Evolutionary conservation across 2,797 vertebrate species (phyloP), one percentile per base, ranked within the genome.

Genomic region (Bovichtus diacanthus): DNA sequence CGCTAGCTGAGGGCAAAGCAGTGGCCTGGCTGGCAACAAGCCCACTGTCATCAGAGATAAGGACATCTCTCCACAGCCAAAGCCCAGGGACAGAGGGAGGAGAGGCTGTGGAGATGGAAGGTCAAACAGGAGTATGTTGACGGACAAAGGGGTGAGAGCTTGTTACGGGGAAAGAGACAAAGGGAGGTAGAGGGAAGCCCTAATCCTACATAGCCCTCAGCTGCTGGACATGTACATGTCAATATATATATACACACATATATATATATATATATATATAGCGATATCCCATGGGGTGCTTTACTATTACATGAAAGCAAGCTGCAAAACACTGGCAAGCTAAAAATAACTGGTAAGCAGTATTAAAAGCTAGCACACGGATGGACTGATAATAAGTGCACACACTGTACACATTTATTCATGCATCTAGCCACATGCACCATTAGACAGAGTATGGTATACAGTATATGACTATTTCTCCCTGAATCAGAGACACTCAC

Each of bases 1-100:
- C 43, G 18, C 65, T 84, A 84, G 90, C 88, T 79, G 31, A 66
- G 80, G 87, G 81, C 80, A 83, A 85, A 89, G 84, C 80, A 79
- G 73, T 72, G 74, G 80, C 75, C 73, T 60, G 79, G 64, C 86
- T 89, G 88, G 82, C 81, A 85, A 76, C 73, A 50, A 81, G 78
- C 86, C 87, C 71, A 60, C 76, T 84, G 87, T 85, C 87, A 88
- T 87, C 86, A 85, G 81, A 85, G 82, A 92, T 90, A 89, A 94
- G 88, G 84, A 84, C 85, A 78, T 78, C 74, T 90, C 86, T 90
- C 65, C 25, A 54, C 65, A 67, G 79, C 74, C 55, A 61, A 67
- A 76, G 76, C 83, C 71, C 66, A 78, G 85, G 76, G 82, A 80
- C 64, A 55, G 80, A 73, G 81, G 69, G 82, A 83, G 75, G 77